These are phyloP conservation scores for Phrynocephalus versicolor DNA, from an alignment of 2,113 vertebrate species.

Conservation along the genomic window DNA sequence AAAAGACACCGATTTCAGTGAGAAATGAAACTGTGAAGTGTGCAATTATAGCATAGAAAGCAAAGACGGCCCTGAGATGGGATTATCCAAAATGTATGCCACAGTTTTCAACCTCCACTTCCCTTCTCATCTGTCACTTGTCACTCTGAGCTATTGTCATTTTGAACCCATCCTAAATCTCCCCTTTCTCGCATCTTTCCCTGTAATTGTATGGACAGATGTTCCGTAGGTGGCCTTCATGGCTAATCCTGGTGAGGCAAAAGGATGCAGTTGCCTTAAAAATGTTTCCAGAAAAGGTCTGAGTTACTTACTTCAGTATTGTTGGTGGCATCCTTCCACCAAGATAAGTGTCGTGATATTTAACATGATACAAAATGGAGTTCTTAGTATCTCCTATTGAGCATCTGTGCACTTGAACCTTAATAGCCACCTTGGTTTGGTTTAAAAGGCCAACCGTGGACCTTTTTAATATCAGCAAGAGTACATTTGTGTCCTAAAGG, in stretches of 20 bases:
- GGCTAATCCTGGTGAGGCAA: background rate
- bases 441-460: too few relatives aligned
- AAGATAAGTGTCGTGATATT: background rate
- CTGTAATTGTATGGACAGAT: background rate
- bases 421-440: too few relatives aligned
- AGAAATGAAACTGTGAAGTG: background rate
- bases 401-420: too few relatives aligned
- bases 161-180: background rate
- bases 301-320: too few relatives aligned
- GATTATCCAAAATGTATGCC: background rate
- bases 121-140: background rate
- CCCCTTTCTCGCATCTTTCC: background rate
- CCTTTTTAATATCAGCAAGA: too few relatives aligned
- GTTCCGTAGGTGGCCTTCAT: background rate
- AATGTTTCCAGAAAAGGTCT: background rate
- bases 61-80: too few relatives aligned
- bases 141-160: background rate
- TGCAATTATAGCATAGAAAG: background rate
- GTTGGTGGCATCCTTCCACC: background rate
- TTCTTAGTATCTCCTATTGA: too few relatives aligned
- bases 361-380: too few relatives aligned
- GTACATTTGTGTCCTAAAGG: too few relatives aligned
- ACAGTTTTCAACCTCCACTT: background rate
- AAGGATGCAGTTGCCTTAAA: background rate
- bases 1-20: background rate